Conservation (phyloP, 2,113 vertebrate species). For the Platichthys flesus region DNA sequence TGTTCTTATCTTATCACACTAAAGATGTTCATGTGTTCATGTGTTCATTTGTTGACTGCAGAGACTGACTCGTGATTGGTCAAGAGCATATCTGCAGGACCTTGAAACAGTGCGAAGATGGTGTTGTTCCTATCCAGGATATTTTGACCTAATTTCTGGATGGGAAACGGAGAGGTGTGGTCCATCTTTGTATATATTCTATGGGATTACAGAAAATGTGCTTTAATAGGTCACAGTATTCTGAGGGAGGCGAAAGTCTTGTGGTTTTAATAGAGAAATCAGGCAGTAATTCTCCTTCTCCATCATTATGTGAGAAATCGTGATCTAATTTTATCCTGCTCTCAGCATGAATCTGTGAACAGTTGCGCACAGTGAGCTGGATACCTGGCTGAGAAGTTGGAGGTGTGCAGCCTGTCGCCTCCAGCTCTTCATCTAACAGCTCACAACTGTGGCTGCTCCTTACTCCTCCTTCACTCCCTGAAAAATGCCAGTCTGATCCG, state of each 20-base stretch:
- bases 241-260: neutral
- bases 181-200: no score
- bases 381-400: neutral
- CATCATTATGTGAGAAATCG: neutral
- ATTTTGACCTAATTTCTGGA: no score
- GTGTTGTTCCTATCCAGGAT: no score
- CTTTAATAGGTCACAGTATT: neutral
- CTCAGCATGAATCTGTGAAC: neutral
- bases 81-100: no score
- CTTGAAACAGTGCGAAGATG: no score
- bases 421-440: neutral
- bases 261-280: no score
- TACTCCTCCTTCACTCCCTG: neutral
- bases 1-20: no score
- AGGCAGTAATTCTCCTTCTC: neutral
- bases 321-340: neutral
- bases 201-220: neutral
- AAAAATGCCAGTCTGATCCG: neutral
- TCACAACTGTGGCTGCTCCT: neutral
- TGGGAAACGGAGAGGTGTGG: no score
- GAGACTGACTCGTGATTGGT: no score
- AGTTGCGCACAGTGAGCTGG: neutral
- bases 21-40: no score
- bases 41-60: no score
- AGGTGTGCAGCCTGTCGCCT: neutral